Evolutionary conservation across 1,140 invertebrate species (phyloP), one percentile per base, ranked within the genome.

Genomic region (Amyelois transitella): DNA sequence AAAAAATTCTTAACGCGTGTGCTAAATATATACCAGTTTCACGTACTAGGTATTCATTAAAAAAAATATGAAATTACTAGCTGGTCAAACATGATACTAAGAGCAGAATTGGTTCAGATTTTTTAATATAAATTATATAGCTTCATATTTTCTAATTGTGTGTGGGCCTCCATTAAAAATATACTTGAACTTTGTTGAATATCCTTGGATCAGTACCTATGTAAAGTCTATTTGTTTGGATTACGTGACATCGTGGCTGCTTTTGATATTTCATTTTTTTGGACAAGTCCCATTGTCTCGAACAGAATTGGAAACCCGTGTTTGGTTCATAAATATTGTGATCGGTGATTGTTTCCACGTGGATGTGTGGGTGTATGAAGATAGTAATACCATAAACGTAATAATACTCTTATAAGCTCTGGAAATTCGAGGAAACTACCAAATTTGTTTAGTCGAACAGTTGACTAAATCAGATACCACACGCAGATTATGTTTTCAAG

Each of bases 181-280:
- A 6, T 32, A 32, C 4, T 32, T 32, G 12, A 12, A 10, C 25
- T 32, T 6, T 32, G 25, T 32, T 10, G 17, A 7, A 25, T 32
- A 14, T 25, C 24, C 24, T 38, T 14, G 73, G 70, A 74, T 78
- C n/a, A n/a, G n/a, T n/a, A n/a, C n/a, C n/a, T n/a, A n/a, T n/a
- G n/a, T n/a, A n/a, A n/a, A n/a, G n/a, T n/a, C 67, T 77, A 80
- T 85, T 68, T 85, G 75, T 83, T 78, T 76, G 78, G 75, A 80
- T 83, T 78, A 83, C 75, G 70, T 74, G 67, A 72, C 56, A 64
- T 69, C 69, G 69, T 71, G 73, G 68, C 70, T 60, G 71, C 68
- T 75, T 67, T 70, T 64, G 50, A 58, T 73, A 64, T 72, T 58
- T 43, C 58, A 66, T 72, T 77, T 70, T 81, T 76, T 64, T 66